Percentiles rank a stretch among this genome's conserved stretches.
phyloP scores from a whole-genome alignment of 2,113 vertebrate genomes.

The Daphoenositta chrysoptera region DNA sequence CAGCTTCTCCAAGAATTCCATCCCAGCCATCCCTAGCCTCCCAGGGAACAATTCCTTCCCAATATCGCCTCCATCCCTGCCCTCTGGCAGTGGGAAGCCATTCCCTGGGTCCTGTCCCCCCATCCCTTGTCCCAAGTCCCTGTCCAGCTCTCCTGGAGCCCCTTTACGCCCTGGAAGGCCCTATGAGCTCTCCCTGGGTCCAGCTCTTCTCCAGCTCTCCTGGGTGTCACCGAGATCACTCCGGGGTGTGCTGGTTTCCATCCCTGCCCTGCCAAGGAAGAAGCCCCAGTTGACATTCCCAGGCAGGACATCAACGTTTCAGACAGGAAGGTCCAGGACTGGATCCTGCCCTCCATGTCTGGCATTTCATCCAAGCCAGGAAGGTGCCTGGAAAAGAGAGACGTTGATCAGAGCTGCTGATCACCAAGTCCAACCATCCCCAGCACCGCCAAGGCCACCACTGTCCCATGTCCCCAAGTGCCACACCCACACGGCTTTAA shows the following conservation, averaged over 20 bases:
- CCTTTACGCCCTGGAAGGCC: accelerated
- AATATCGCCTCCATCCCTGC: background rate
- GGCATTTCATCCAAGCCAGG: background rate
- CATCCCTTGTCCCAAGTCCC: accelerated
- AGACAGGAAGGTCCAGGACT: background rate
- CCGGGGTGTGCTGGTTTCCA: background rate
- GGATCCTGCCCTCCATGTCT: background rate
- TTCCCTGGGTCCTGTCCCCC: background rate
- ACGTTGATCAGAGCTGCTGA: background rate
- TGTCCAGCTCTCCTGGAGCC: background rate
- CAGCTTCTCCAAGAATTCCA: background rate
- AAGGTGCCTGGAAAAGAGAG: background rate
- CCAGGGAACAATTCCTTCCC: background rate
- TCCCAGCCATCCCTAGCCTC: too few relatives aligned
- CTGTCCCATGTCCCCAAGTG: accelerated
- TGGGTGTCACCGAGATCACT: background rate
- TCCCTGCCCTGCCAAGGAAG: background rate
- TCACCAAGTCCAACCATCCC: accelerated
- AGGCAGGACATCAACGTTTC: background rate
- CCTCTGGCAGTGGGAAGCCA: background rate
- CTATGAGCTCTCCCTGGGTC: accelerated
- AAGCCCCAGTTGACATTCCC: background rate
- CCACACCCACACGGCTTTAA: accelerated
- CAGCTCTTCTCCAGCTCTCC: background rate
- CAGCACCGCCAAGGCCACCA: background rate